Evolutionary conservation across 2,797 vertebrate species (phyloP), one percentile per base, ranked within the genome.

Genomic region (Microhierax caerulescens): DNA sequence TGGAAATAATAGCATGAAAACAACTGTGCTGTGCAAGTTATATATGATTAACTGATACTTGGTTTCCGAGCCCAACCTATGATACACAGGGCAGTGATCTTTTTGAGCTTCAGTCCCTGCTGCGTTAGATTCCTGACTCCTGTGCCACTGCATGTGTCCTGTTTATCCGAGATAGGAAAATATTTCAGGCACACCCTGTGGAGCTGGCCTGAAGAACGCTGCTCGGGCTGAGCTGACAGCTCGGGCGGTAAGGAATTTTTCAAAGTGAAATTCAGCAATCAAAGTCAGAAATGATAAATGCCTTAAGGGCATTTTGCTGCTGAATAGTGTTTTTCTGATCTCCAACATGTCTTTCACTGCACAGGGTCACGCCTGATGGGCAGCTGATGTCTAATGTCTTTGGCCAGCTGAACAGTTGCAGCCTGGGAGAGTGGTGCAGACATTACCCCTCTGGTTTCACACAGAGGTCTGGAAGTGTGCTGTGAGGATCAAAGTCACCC

Each of bases 101-200:
- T 34, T 63, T 27, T 6, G 10, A 61, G 30, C 48, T 68, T 43
- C 15, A 54, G 11, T 22, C 60, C 45, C 36, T 77, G 68, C 45
- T 77, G 51, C 0, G 0, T 27, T 45, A 3, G 10, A 10, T 19
- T 85, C 25, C 51, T 72, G 78, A 57, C 32, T 91, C 17, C 63
- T 0, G 0, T 43, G 41, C 16, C 56, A 36, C 72, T 7, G 10
- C 4, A 1, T 64, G 61, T 39, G 54, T 65, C 77, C 67, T 94
- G 78, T 68, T 91, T 83, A 65, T 91, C 47, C 54, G 48, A 94
- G 94, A 81, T 59, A 72, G 39, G 45, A 79, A 48, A 91, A 7
- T 45, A 47, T 63, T 76, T 74, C 56, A 85, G 91, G 56, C 68
- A 61, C 60, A 2, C 73, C 78, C 78, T 57, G n/a, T n/a, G 28